phyloP scores from a whole-genome alignment of 2,888 invertebrate genomes.

The Luffia ferchaultella region DNA sequence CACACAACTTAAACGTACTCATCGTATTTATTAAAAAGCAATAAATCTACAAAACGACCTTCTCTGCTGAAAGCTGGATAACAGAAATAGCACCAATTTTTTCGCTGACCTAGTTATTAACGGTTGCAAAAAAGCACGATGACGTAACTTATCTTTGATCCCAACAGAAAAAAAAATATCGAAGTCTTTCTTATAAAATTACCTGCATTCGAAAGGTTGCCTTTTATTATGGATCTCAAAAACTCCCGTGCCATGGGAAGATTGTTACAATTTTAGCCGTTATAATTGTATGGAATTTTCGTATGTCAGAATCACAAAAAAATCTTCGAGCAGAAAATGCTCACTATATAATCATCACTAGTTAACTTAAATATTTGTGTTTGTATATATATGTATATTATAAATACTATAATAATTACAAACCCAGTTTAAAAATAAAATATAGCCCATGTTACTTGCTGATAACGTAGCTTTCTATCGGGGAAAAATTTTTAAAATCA shows the following conservation, averaged over 20 bases:
- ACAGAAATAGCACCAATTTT: neutral
- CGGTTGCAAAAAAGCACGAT: slow-evolving; percentile 11
- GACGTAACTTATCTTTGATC: slow-evolving; percentile 25
- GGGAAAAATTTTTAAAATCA: too few species aligned
- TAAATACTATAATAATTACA: too few species aligned
- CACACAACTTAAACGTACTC: neutral
- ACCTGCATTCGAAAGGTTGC: slow-evolving; percentile 53
- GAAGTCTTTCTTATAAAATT: slow-evolving; percentile 44
- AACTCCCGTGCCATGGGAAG: slow-evolving; percentile 14
- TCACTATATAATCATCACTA: too few species aligned
- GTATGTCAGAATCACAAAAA: slow-evolving; percentile 25
- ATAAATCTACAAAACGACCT: neutral
- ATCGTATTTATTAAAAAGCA: neutral
- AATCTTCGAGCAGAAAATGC: slow-evolving; percentile 19
- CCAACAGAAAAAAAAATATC: slow-evolving; percentile 28
- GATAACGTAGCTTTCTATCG: too few species aligned
- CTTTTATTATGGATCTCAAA: slow-evolving; percentile 26
- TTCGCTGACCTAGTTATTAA: neutral
- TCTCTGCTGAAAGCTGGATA: neutral
- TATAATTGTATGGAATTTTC: slow-evolving; percentile 64
- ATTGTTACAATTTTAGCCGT: slow-evolving; percentile 65
- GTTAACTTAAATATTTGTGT: too few species aligned
- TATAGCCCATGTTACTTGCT: too few species aligned
- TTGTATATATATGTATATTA: too few species aligned
- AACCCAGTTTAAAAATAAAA: too few species aligned